Conservation (phyloP, 1,140 invertebrate species). For the Drosophila navojoa region DNA sequence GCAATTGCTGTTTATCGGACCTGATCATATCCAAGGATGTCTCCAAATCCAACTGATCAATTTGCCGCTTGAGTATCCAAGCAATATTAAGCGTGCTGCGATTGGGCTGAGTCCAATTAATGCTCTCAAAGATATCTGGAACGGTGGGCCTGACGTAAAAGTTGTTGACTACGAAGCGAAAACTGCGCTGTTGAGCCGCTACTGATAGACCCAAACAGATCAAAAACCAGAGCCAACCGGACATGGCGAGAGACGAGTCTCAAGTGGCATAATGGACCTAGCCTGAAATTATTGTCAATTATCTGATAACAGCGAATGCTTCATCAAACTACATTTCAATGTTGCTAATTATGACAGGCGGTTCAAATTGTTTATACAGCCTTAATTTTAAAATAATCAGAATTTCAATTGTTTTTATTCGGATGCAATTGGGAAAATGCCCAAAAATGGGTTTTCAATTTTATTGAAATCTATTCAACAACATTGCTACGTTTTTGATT, state of each 20-base stretch:
- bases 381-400: no score
- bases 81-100: slow-evolving; percentile 17
- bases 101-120: slow-evolving; percentile 27
- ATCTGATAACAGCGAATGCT: background rate
- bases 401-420: no score
- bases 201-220: background rate
- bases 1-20: slow-evolving; percentile 27
- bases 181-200: slow-evolving; percentile 5
- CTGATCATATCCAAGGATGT: slow-evolving; percentile 38
- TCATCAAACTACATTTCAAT: background rate
- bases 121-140: slow-evolving; percentile 13
- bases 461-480: no score
- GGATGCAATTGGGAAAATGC: no score
- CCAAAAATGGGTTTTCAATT: no score
- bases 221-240: background rate
- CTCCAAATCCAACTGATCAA: slow-evolving; percentile 26
- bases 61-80: slow-evolving; percentile 15
- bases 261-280: background rate
- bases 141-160: slow-evolving; percentile 22
- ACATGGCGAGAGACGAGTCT: background rate
- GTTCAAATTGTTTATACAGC: background rate
- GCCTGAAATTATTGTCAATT: background rate
- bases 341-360: background rate
- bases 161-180: slow-evolving; percentile 11
- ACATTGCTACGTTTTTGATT: no score